Evolutionary conservation across 1,140 invertebrate genomes (phyloP).

Genomic region (Calosoma granatense): DNA sequence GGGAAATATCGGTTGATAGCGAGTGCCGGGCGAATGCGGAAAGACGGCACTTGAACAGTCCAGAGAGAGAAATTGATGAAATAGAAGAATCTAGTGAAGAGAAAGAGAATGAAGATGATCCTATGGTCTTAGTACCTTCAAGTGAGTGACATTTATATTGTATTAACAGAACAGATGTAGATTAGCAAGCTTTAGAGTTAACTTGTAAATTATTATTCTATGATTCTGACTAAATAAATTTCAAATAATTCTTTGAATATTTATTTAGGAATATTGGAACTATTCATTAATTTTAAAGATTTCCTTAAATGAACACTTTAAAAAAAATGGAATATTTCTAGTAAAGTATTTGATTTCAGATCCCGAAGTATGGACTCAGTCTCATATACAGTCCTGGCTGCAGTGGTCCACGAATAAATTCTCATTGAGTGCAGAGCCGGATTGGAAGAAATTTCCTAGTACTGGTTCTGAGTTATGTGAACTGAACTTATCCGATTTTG

Average conservation of each 20-base stretch:
- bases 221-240: constrained; percentile 4
- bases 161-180: neutral
- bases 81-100: constrained; percentile 13
- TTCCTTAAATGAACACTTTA: neutral
- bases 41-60: neutral
- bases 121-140: constrained; percentile 28
- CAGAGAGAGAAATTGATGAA: neutral
- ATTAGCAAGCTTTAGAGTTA: neutral
- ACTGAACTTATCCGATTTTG: constrained; percentile 39
- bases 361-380: constrained; percentile 49
- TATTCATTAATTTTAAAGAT: constrained; percentile 7
- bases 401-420: constrained; percentile 52
- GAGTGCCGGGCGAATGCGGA: neutral
- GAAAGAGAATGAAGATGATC: constrained; percentile 21
- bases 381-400: constrained; percentile 53
- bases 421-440: constrained; percentile 42
- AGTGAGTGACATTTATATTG: constrained; percentile 21
- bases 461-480: constrained; percentile 47
- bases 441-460: constrained; percentile 42
- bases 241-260: constrained; percentile 1
- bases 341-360: constrained; percentile 37
- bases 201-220: neutral
- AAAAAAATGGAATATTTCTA: no score
- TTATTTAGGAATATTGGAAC: neutral
- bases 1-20: neutral